Base-by-base conservation (phyloP, 2,797 vertebrate species). In the Trachurus trachurus region DNA sequence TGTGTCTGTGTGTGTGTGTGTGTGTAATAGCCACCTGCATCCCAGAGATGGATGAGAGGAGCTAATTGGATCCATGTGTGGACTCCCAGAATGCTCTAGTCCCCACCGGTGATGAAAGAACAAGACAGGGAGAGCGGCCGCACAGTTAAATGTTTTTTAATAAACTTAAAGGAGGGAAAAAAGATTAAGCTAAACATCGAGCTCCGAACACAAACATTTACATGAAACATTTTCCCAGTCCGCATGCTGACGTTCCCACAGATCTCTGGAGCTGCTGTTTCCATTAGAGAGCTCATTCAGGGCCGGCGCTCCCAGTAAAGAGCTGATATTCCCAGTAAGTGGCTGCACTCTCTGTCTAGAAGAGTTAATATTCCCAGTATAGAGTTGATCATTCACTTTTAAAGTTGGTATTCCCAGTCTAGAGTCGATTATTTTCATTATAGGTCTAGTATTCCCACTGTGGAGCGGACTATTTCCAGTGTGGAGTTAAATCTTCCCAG, bases 31-130 rank as follows among this genome's bases (percentile, higher is more conserved):
- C 90, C 89, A 94, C 93, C 92, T 94, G 91, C 76, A 78, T 84
- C 87, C 84, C 88, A 87, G 91, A 84, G 84, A 91, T 85, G 86
- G 88, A 83, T 87, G 89, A 77, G 89, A 89, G 86, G 74, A 85
- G 11, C 85, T 93, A 71, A 93, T 89, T 80, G 84, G 81, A 91
- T 77, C 85, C 92, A 93, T 78, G 88, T 91, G 89, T 76, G 17
- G 71, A 86, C 83, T 82, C 3, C 7, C 78, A 71, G 76, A 84
- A 87, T 82, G 71, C 90, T 90, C 87, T 88, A 77, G 83, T 91
- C 86, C 86, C 57, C 70, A 2, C 59, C 79, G 78, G 74, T 75
- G 87, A 91, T 87, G 87, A 83, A 87, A 79, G 78, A 31, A 31
- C 56, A 13, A 13, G 71, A 66, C 61, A 39, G 47, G 39, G 72